These are phyloP conservation scores for Platycercus adscitus DNA, from an alignment of 2,113 vertebrate species.

Conservation along the genomic window DNA sequence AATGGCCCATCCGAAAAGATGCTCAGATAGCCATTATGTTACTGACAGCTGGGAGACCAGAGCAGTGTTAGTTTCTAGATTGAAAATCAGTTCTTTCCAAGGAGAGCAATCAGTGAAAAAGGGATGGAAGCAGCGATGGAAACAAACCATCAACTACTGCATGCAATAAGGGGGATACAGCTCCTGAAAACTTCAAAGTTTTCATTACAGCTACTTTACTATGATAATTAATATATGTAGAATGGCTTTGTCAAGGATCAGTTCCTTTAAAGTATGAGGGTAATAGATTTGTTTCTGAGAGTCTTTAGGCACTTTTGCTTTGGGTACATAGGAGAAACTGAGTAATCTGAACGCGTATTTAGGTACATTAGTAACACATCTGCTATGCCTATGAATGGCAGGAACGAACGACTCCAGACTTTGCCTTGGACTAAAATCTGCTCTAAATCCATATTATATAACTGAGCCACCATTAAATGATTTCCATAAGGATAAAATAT, in stretches of 20 bases:
- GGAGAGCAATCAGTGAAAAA: neutral
- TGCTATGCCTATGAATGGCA: neutral
- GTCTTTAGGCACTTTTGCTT: neutral
- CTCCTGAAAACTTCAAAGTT: accelerated
- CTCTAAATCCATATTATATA: neutral
- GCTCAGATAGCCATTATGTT: neutral
- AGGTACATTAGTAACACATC: neutral
- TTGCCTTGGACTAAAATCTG: neutral
- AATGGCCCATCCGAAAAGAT: slow-evolving; percentile 13
- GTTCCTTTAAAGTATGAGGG: neutral
- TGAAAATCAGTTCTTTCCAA: neutral
- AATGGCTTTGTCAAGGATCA: neutral
- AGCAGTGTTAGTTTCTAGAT: neutral
- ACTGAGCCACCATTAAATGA: neutral
- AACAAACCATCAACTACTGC: neutral
- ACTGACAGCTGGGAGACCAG: neutral
- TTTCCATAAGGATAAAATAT: neutral
- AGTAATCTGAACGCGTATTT: neutral
- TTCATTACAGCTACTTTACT: neutral
- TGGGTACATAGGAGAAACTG: neutral
- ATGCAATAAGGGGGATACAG: neutral
- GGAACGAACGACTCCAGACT: neutral
- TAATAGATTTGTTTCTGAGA: neutral
- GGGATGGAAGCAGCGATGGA: neutral
- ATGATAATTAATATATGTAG: neutral